Base-by-base conservation (phyloP, 2,888 invertebrate species). In the Steromphala cineraria region DNA sequence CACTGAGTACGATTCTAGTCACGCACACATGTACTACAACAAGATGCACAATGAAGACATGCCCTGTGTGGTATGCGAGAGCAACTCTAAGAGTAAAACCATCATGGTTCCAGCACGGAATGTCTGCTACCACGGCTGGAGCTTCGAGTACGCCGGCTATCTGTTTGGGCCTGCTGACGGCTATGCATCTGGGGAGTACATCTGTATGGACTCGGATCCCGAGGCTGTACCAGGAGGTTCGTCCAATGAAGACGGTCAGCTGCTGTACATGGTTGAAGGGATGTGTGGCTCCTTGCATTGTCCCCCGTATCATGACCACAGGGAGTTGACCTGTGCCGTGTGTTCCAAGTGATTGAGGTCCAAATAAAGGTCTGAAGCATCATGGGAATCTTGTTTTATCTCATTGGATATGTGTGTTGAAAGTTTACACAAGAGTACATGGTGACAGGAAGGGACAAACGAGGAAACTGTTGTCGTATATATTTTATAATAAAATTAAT, bases 181-280 rank as follows among this genome's bases (percentile, higher is more conserved):
- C n/a, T 13, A 56, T n/a, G 56, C 56, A 3, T 56, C 56, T 56
- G 56, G 56, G 3, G 56, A 56, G 13, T 56, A 75, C 52, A 78
- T 78, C 13, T 85, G 85, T 62, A 62, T 85, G 46, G 85, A 85
- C 56, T 13, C 56, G 4, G 78, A 76, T 15, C 79, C 85, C 17
- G 85, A 85, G 75, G 55, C 40, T 7, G 53, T 67, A 17, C 40
- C 67, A 15, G 55, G 67, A 17, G 76, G 82, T 0, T 53, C 46
- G 4, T 24, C 13, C 4, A 62, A 82, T 24, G 36, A 77, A 24
- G 67, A 80, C 46, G 85, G 83, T 4, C 79, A 77, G 13, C 74
- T 83, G 21, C 56, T 85, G 19, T 81, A 84, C 71, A 7, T 74
- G 19, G 78, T 79, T 7, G 79, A 83, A 53, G 79, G 55, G 13